Evolutionary conservation across 1,140 invertebrate genomes (phyloP).

Genomic region (Bombyx mori): ASM3026992v2 NC_085109.1:10814501-10815000

Average conservation of each 20-base stretch:
- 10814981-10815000: conserved; percentile 74
- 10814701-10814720: too few relatives aligned
- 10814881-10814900: conserved; percentile 72
- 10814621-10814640: too few relatives aligned
- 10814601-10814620: conserved; percentile 42
- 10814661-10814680: too few relatives aligned
- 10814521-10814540: conserved; percentile 72
- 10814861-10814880: conserved; percentile 75
- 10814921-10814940: conserved; percentile 74
- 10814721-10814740: too few relatives aligned
- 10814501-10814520: conserved; percentile 61
- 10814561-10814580: conserved; percentile 77
- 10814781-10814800: too few relatives aligned
- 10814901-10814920: conserved; percentile 59
- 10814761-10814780: too few relatives aligned
- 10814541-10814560: conserved; percentile 75
- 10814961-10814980: conserved; percentile 74
- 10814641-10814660: too few relatives aligned
- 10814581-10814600: conserved; percentile 75
- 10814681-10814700: too few relatives aligned
- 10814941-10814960: conserved; percentile 79
- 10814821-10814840: too few relatives aligned
- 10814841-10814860: conserved; percentile 11
- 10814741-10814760: too few relatives aligned
- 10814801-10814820: too few relatives aligned